Evolutionary conservation across 2,888 invertebrate genomes (phyloP), one percentile per base, ranked within the genome.

Genomic region (Galerucella pusilla): DNA sequence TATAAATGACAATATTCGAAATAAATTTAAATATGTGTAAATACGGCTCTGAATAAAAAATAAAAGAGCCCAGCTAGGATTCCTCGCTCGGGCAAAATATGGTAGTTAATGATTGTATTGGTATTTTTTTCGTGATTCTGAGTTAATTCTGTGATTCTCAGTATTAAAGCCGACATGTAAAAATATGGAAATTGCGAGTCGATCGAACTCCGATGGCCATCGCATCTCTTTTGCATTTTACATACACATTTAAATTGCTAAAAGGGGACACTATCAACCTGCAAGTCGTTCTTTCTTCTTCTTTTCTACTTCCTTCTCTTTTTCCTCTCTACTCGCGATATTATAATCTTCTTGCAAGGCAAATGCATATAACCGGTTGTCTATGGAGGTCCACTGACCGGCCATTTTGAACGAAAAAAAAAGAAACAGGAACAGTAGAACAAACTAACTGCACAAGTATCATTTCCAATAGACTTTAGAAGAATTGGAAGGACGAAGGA

Each of bases 191-290:
- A 85, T 85, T 81, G 83, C 81, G 72, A 72, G 28, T 67, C 49
- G 72, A 71, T 71, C 35, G 63, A 63, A 63, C 35, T 63, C 42
- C 81, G 81, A 80, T 81, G 81, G 83, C 81, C 83, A 83, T 83
- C 82, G 82, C 83, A 84, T 84, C 85, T 86, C 83, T 86, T 87
- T 87, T 87, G 86, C 87, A 87, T 87, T 66, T 86, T 84, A 85
- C 85, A 85, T 83, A 85, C 84, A 85, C 86, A 87, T 88, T 88
- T 88, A 88, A 88, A 88, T 88, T 87, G 88, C 88, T 87, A 87
- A 88, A 87, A 87, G 86, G 86, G 86, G 86, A 87, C 87, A 87
- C 86, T 87, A 87, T 87, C 87, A 81, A 82, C 81, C 81, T 83
- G 84, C 84, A 81, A 85, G 85, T 86, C 86, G 86, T 84, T 84